These are phyloP conservation scores for Zapornia atra DNA, from an alignment of 2,113 vertebrate species.

Conservation along the genomic window DNA sequence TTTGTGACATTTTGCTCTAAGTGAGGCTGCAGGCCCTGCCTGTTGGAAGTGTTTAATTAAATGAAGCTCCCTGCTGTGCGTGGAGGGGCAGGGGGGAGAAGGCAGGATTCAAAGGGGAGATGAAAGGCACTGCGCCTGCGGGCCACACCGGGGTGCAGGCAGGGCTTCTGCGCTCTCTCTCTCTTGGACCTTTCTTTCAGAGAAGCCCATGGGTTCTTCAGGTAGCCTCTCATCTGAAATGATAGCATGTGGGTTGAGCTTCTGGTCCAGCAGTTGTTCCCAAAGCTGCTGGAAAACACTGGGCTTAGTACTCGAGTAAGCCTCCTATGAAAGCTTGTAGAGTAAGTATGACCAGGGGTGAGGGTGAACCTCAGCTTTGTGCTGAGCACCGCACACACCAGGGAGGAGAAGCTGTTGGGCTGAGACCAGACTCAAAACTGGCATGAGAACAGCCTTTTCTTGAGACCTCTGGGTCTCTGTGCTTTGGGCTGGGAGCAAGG, in stretches of 20 bases:
- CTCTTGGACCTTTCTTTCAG: not conserved
- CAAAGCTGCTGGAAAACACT: not conserved
- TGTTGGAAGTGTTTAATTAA: slow-evolving; percentile 60
- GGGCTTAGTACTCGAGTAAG: not conserved
- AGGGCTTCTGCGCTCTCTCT: not conserved
- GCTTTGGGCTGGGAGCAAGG: not conserved
- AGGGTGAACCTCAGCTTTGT: not conserved
- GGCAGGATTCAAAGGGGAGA: not conserved
- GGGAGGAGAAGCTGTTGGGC: not conserved
- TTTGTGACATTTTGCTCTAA: slow-evolving; percentile 48
- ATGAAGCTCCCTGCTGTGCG: not conserved
- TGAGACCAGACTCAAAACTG: not conserved
- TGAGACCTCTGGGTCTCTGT: not conserved
- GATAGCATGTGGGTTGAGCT: not conserved
- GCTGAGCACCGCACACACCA: not conserved
- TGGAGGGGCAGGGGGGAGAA: not conserved
- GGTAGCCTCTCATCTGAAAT: not conserved
- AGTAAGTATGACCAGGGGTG: rapidly evolving
- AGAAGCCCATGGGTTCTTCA: not conserved
- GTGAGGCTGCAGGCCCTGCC: not conserved
- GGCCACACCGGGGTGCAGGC: rapidly evolving
- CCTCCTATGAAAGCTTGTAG: not conserved
- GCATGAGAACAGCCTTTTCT: not conserved
- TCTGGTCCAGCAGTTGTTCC: not conserved
- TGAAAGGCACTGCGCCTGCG: not conserved